Evolutionary conservation across 1,140 invertebrate species (phyloP), one percentile per base, ranked within the genome.

Genomic region (Anthonomus grandis): DNA sequence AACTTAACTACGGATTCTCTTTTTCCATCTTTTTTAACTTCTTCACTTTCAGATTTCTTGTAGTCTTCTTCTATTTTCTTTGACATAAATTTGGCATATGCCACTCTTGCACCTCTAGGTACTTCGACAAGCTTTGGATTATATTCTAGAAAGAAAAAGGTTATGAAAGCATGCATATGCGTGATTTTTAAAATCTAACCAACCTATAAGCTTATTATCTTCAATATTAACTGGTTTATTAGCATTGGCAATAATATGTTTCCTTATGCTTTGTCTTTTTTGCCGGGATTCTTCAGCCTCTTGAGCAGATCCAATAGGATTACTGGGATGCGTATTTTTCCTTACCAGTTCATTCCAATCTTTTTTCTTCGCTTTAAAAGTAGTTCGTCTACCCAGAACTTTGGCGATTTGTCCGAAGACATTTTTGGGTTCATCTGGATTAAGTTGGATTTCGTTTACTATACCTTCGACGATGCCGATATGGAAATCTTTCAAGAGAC

Each of bases 261-360:
- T 76, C 27, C 86, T 75, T 21, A 90, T 72, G 61, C 87, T 90
- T 60, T 89, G 84, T 17, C 87, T 74, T 36, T 82, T 81, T 10
- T 55, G 45, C 51, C 82, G 78, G 15, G 78, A 77, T 6, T 78
- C 76, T 21, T 82, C 70, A 0, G 83, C 83, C 54, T 86, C 86
- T 18, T 76, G 80, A 2, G 83, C 84, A 17, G 81, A 85, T 0
- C 90, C 91, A 57, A 93, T 93, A 0, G 87, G 90, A 77, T 93
- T 84, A 0, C 76, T 73, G 0, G 74, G 75, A 0, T 81, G 64
- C 0, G 85, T 88, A 57, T 83, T 89, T 60, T 85, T 81, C 6
- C 86, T 76, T 0, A 91, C 90, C 49, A 89, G 72, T 2, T 84
- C 85, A 69, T 93, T 93, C 91, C 91, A 94, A 60, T 94, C 89